phyloP scores from a whole-genome alignment of 2,888 invertebrate genomes.

The Campoplex nolae region DNA sequence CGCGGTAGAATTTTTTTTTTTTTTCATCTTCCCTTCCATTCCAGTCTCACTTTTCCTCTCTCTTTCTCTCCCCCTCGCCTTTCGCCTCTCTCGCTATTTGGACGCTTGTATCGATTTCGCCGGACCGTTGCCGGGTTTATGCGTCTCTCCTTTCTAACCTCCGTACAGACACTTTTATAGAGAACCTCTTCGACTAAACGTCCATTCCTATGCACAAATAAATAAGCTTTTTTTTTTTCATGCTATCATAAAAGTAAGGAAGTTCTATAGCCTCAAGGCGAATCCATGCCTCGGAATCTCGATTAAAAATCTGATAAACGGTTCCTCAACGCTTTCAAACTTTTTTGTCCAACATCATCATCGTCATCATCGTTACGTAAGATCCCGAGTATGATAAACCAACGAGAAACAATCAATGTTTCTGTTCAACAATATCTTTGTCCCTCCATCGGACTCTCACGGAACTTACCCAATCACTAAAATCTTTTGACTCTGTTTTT shows the following conservation, averaged over 20 bases:
- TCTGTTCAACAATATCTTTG: no score
- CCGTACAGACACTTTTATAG: not conserved
- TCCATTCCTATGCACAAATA: not conserved
- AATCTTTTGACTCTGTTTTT: no score
- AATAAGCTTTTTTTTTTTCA: not conserved
- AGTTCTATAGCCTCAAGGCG: not conserved
- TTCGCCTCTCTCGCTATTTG: slow-evolving; percentile 67
- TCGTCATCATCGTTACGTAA: no score
- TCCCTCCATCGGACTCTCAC: no score
- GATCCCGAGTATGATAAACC: no score
- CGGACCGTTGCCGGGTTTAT: slow-evolving; percentile 67
- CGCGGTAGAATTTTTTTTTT: not conserved
- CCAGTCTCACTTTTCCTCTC: slow-evolving; percentile 39
- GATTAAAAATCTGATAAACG: no score
- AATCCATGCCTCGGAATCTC: not conserved
- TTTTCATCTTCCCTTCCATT: not conserved
- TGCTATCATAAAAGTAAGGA: not conserved
- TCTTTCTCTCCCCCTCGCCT: slow-evolving; percentile 58
- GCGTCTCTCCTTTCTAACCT: slow-evolving; percentile 55
- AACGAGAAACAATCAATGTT: no score
- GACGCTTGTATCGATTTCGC: slow-evolving; percentile 76
- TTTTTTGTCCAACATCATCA: not conserved
- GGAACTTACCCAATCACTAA: no score
- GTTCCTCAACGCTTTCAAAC: no score
- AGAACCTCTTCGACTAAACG: not conserved